Percentiles rank a stretch among this genome's conserved stretches.
These are phyloP conservation scores for Ageneiosus marmoratus DNA, from an alignment of 2,113 vertebrate species.

Conservation along the genomic window DNA sequence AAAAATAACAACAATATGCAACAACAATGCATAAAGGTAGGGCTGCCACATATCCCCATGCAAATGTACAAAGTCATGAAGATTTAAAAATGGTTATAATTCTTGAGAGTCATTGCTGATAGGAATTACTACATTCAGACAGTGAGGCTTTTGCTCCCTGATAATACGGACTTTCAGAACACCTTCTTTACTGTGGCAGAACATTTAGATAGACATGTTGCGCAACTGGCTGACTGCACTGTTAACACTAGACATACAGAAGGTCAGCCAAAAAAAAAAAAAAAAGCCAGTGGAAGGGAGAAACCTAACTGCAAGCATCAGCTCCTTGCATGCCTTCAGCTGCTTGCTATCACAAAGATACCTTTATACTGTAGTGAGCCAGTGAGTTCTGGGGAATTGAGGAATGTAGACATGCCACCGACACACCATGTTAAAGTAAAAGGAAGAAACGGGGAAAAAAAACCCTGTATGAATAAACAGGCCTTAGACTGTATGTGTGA, in stretches of 20 bases:
- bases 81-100: conserved; percentile 27
- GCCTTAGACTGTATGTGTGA: conserved; percentile 25
- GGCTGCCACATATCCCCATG: too few species aligned
- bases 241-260: conserved; percentile 39
- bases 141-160: conserved; percentile 3
- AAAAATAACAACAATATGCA: too few species aligned
- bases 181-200: conserved; percentile 32
- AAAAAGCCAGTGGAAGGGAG: conserved; percentile 23
- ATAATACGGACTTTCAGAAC: conserved; percentile 38
- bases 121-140: not conserved
- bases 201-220: conserved; percentile 48
- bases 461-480: conserved; percentile 41
- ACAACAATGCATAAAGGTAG: not conserved
- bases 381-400: conserved; percentile 46
- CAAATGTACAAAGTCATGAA: conserved; percentile 36
- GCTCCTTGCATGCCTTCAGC: conserved; percentile 32
- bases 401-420: conserved; percentile 56
- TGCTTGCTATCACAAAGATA: conserved; percentile 62
- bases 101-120: not conserved
- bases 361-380: conserved; percentile 52
- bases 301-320: conserved; percentile 33
- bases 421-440: conserved; percentile 43
- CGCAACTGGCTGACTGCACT: conserved; percentile 46
- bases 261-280: conserved; percentile 8
- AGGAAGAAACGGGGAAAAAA: conserved; percentile 38